Evolutionary conservation across 2,113 vertebrate species (phyloP), one percentile per base, ranked within the genome.

Genomic region (Ivindomyrus marchei): DNA sequence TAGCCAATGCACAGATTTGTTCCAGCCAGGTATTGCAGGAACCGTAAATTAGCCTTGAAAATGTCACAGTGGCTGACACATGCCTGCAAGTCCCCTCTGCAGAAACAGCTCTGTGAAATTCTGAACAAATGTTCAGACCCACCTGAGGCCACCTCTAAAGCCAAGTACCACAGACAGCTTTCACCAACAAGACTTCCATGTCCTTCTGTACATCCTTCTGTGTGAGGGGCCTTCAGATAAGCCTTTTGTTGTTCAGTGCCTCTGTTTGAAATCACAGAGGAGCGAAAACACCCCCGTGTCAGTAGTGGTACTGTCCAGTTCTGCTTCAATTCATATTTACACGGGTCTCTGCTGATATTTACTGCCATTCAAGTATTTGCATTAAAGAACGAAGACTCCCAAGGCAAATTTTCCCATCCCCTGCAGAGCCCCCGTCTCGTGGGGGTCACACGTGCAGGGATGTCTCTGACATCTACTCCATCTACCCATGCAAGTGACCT

Each of bases 21-120:
- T 94, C 90, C 89, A 88, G 87, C 19, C 88, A 70, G 80, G 45
- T 84, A 84, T 21, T 89, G 92, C 88, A 74, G 84, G 90, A 94
- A 92, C 91, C 90, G 90, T 88, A 92, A 92, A 93, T 93, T 92
- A 92, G 91, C 90, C 91, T 94, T 91, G 93, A 84, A 93, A 93
- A 91, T 94, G 92, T 93, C 92, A 93, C 42, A 89, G 49, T 11
- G 70, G 70, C 66, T 31, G 85, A n/a, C 49, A 36, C 11, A 36
- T 87, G 13, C 19, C 49, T 87, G 31, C 24, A 8, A 53, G 85
- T 87, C 27, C 80, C n/a, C 21, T 85, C n/a, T 2, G 15, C 24
- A 15, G 46, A 87, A 53, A 53, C 47, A 53, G 19, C 47, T 86
- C 85, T 31, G 24, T 49, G 49, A 53, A 49, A 53, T 36, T 36